Conservation (phyloP, 2,113 vertebrate genomes). For the Taxidea taxus region DNA sequence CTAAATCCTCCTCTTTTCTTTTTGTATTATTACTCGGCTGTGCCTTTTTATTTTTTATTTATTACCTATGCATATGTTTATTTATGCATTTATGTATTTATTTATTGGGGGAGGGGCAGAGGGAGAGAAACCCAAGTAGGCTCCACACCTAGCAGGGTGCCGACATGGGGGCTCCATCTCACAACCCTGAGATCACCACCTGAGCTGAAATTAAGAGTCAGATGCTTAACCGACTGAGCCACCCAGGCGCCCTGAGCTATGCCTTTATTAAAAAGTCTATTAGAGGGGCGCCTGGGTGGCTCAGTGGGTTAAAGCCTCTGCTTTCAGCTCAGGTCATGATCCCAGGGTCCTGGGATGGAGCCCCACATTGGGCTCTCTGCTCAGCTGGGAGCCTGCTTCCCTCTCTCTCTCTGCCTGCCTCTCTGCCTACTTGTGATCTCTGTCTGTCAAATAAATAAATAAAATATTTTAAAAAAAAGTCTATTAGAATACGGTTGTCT, state of each 20-base stretch:
- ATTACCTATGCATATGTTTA: neutral
- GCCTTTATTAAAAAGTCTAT: neutral
- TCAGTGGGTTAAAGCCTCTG: no score
- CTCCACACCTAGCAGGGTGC: neutral
- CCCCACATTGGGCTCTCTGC: no score
- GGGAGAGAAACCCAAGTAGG: neutral
- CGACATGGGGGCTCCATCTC: accelerated
- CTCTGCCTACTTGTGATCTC: no score
- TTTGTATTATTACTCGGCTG: neutral
- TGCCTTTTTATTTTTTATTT: neutral
- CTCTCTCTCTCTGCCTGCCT: no score
- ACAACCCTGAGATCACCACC: neutral
- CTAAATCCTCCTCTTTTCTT: neutral
- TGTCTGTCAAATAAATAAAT: no score
- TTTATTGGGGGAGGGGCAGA: neutral
- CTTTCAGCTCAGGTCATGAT: no score
- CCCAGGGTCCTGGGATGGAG: no score
- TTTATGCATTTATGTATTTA: no score
- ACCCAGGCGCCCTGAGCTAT: neutral
- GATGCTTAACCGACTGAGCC: neutral
- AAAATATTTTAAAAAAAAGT: neutral
- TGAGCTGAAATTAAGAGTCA: neutral
- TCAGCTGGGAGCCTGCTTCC: no score
- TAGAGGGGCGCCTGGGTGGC: neutral
- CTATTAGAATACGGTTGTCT: neutral